These are phyloP conservation scores for Zophobas morio DNA, from an alignment of 1,140 invertebrate species.

Conservation along the genomic window DNA sequence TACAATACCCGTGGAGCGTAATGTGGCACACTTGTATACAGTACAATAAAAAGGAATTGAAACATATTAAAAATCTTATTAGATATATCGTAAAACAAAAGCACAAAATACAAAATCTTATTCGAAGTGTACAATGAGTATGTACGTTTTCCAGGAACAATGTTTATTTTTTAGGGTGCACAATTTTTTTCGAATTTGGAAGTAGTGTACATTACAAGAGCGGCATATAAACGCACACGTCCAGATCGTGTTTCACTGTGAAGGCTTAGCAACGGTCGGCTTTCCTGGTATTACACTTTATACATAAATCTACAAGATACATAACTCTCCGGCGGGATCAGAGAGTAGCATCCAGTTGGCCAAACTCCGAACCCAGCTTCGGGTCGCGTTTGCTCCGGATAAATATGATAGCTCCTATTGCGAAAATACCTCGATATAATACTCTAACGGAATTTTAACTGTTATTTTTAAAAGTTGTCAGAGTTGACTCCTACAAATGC, in stretches of 20 bases:
- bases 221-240: conserved; percentile 57
- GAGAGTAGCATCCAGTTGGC: conserved; percentile 56
- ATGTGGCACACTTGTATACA: too few species aligned
- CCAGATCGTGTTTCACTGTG: conserved; percentile 63
- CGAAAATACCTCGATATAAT: conserved; percentile 31
- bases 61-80: too few species aligned
- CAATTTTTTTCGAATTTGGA: neutral
- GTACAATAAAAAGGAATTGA: too few species aligned
- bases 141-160: too few species aligned
- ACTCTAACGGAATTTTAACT: conserved; percentile 61
- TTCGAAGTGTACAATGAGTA: too few species aligned
- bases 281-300: conserved; percentile 65
- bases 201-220: neutral
- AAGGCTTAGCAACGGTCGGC: conserved; percentile 60
- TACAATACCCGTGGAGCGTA: too few species aligned
- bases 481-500: neutral
- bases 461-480: conserved; percentile 47
- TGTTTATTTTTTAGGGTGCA: neutral
- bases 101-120: too few species aligned
- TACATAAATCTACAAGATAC: conserved; percentile 67
- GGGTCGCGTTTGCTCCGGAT: conserved; percentile 51
- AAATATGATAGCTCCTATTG: conserved; percentile 54
- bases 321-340: conserved; percentile 65
- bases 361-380: conserved; percentile 39
- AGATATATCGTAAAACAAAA: too few species aligned